A percentile compares a stretch with the other conserved stretches of the same genome.
Conservation (phyloP, 2,113 vertebrate genomes). For the Stegostoma tigrinum region DNA sequence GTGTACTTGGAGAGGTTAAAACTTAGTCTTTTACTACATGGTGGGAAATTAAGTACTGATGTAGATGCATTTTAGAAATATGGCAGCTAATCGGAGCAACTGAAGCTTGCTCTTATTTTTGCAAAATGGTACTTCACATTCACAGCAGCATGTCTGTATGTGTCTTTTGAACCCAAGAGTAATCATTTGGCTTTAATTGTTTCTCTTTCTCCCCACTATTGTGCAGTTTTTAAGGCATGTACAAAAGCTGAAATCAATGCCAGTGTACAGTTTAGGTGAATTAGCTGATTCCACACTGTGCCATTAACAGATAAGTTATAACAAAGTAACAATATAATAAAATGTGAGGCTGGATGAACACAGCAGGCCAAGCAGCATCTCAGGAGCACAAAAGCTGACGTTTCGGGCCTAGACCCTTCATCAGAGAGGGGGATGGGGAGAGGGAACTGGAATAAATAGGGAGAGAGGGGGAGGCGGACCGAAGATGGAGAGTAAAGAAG, state of each 20-base stretch:
- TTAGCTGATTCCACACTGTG: slow-evolving; percentile 19
- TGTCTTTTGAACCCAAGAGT: background rate
- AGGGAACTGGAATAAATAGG: no score
- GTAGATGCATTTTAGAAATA: background rate
- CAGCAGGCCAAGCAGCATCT: no score
- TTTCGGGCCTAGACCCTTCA: no score
- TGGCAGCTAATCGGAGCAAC: background rate
- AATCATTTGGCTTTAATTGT: slow-evolving; percentile 12
- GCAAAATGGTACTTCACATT: background rate
- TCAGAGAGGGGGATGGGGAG: no score
- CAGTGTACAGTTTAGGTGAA: slow-evolving; percentile 28
- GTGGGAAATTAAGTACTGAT: background rate
- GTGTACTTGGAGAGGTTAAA: slow-evolving; percentile 25
- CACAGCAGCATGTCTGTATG: background rate
- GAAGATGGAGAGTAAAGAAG: no score
- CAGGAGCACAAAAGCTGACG: no score
- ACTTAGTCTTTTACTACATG: slow-evolving; percentile 5
- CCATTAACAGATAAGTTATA: slow-evolving; percentile 21
- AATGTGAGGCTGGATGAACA: no score
- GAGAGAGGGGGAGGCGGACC: no score
- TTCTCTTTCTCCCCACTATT: background rate
- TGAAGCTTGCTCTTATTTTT: background rate
- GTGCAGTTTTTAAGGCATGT: slow-evolving; percentile 21
- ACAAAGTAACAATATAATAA: background rate
- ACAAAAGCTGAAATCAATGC: slow-evolving; percentile 32